phyloP scores from a whole-genome alignment of 2,888 invertebrate genomes.

The Dermolepida albohirtum region DNA sequence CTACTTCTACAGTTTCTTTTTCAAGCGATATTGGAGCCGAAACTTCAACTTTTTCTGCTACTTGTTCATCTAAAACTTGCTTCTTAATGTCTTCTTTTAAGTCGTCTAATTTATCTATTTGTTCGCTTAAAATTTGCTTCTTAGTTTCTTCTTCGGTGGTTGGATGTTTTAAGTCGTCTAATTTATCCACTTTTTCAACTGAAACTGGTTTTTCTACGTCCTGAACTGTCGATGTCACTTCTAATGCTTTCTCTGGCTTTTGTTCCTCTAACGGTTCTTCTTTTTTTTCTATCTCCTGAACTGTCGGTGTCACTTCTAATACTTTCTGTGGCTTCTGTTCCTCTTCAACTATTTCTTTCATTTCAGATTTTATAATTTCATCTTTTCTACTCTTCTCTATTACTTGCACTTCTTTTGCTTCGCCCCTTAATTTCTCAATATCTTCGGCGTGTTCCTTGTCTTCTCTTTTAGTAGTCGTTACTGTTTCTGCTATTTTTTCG shows the following conservation, averaged over 20 bases:
- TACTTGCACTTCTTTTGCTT: neutral
- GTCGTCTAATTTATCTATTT: constrained; percentile 40
- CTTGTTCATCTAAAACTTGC: constrained; percentile 14
- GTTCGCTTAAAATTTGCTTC: constrained; percentile 38
- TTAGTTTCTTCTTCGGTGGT: constrained; percentile 47
- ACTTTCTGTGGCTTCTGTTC: constrained; percentile 36
- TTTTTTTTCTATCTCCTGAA: constrained; percentile 3
- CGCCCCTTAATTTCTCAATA: neutral
- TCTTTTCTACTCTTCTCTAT: neutral
- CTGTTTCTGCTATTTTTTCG: neutral
- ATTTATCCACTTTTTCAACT: constrained; percentile 41
- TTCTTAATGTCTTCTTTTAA: constrained; percentile 30
- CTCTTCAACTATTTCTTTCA: constrained; percentile 13
- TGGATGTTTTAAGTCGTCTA: constrained; percentile 30
- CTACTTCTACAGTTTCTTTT: constrained; percentile 26
- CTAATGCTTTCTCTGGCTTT: constrained; percentile 13
- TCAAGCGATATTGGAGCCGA: too few species aligned
- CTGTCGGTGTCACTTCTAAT: neutral
- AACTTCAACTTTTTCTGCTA: neutral
- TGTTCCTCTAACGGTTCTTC: constrained; percentile 42
- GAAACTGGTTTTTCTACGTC: constrained; percentile 26
- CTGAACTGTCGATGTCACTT: too few species aligned
- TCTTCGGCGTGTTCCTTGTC: neutral
- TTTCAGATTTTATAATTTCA: constrained; percentile 19
- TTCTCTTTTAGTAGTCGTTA: neutral